Evolutionary conservation across 2,797 vertebrate genomes (phyloP), one percentile per base, ranked within the genome.

Genomic region (Aeoliscus strigatus): DNA sequence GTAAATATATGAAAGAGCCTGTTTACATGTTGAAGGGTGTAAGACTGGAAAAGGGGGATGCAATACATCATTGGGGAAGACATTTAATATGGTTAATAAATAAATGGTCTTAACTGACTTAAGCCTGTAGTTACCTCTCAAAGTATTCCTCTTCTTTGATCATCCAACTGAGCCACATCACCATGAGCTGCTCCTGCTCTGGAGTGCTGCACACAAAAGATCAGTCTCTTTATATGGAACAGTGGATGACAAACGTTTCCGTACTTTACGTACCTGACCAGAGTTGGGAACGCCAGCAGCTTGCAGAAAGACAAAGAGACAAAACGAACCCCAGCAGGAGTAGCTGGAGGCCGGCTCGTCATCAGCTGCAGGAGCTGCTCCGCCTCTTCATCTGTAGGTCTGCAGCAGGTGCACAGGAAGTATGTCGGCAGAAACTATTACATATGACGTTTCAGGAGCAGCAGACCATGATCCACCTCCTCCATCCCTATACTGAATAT

Each of bases 121-220:
- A 7, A 29, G 1, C 42, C 34, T 37, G 4, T 25, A 9, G 70
- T 72, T 75, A 98, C 96, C 96, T 98, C 72, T 99, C 96, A 79
- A 99, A 99, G 81, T 99, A 98, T 45, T 96, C 96, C 71, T 99
- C 96, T 63, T 98, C 96, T 78, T 97, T 98, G 82, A 99, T 99
- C 96, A 99, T 99, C 96, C 96, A 98, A 26, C 93, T 97, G 21
- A 98, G 89, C 96, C 96, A 99, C 82, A 96, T 94, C 23, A 98
- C 92, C 92, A 97, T 98, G 44, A 98, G 85, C 21, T 98, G 96
- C 52, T 99, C 96, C 73, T 99, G 96, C 48, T 97, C 95, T 0
- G 94, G 94, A 8, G 94, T 99, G 72, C 96, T 99, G 54, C 1
- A 61, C 14, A 36, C 7, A 51, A 1, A 50, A 2, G 4, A 54